Evolutionary conservation across 1,140 invertebrate genomes (phyloP).

Genomic region (Panagrolaimus sp.): DNA sequence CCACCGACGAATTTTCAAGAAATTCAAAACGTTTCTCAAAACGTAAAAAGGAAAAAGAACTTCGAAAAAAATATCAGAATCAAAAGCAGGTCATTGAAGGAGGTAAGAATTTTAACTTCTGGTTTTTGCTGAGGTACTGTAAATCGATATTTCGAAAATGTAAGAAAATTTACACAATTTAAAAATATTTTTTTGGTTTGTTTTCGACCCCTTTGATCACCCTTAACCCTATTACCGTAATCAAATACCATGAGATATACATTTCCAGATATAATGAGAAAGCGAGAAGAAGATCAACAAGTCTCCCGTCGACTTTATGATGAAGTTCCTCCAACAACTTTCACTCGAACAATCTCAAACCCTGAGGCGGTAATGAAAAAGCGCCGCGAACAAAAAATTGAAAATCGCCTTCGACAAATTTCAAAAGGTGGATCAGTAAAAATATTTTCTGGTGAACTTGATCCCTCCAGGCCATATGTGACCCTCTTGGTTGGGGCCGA

Average conservation of each 20-base stretch:
- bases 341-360: slow-evolving; percentile 95
- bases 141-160: background rate
- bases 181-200: too few species aligned
- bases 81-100: slow-evolving; percentile 70
- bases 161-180: too few species aligned
- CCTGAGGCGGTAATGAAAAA: slow-evolving; percentile 97
- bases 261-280: slow-evolving; percentile 61
- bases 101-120: slow-evolving; percentile 23
- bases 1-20: slow-evolving; percentile 50
- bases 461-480: slow-evolving; percentile 95
- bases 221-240: too few species aligned
- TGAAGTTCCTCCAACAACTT: slow-evolving; percentile 85
- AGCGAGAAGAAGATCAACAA: slow-evolving; percentile 59
- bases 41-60: slow-evolving; percentile 85
- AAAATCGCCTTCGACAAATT: slow-evolving; percentile 92
- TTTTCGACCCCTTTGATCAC: too few species aligned
- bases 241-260: too few species aligned
- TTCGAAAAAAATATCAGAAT: slow-evolving; percentile 92
- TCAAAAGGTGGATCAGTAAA: slow-evolving; percentile 82
- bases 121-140: background rate
- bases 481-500: slow-evolving; percentile 85
- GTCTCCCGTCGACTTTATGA: slow-evolving; percentile 68
- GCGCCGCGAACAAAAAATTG: slow-evolving; percentile 89
- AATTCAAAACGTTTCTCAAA: slow-evolving; percentile 71
- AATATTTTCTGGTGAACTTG: slow-evolving; percentile 92